phyloP scores from a whole-genome alignment of 2,113 vertebrate species.

The Toxotes chatareus region DNA sequence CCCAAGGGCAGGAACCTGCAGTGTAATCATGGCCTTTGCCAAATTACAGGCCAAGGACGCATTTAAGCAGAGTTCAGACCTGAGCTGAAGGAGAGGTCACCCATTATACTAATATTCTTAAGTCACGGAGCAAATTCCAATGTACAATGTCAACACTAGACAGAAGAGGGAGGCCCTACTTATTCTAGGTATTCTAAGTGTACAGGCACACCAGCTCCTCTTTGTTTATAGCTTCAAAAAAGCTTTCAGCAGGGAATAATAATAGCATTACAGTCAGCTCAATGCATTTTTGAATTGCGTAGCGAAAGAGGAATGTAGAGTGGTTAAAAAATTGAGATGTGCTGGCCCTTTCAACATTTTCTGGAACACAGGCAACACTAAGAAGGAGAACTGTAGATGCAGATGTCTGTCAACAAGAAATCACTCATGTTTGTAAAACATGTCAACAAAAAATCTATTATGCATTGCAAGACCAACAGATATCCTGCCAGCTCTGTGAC shows the following conservation, averaged over 20 bases:
- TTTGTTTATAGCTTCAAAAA: conserved; percentile 61
- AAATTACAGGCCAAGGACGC: conserved; percentile 79
- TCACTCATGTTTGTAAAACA: conserved; percentile 25
- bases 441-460: conserved; percentile 45
- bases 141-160: conserved; percentile 55
- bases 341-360: conserved; percentile 19
- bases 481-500: conserved; percentile 49
- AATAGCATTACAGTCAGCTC: conserved; percentile 56
- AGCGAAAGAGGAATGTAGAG: conserved; percentile 73
- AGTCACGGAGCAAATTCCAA: conserved; percentile 74
- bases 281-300: conserved; percentile 69
- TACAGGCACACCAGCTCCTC: conserved; percentile 1
- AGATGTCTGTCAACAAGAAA: conserved; percentile 36
- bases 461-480: conserved; percentile 29
- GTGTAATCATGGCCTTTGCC: conserved; percentile 71
- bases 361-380: conserved; percentile 24
- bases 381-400: conserved; percentile 11
- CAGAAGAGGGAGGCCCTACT: conserved; percentile 48
- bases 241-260: conserved; percentile 74
- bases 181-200: conserved; percentile 53
- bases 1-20: conserved; percentile 61
- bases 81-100: conserved; percentile 66
- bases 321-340: conserved; percentile 24
- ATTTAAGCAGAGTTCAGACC: conserved; percentile 68
- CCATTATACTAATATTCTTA: conserved; percentile 75